Conservation (phyloP, 2,888 invertebrate genomes). For the Eupithecia dodoneata region DNA sequence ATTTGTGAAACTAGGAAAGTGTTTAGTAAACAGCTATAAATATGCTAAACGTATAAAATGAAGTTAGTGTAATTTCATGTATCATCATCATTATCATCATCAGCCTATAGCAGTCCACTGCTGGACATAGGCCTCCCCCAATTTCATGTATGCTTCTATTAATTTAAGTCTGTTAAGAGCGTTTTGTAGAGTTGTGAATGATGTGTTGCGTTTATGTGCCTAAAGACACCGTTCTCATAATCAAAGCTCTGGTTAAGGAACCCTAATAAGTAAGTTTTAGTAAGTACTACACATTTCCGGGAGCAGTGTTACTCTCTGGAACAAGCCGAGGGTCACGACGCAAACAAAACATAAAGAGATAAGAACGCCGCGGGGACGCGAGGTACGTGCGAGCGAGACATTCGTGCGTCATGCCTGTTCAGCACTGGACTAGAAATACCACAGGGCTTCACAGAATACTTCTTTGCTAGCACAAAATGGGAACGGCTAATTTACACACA, state of each 20-base stretch:
- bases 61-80: too few relatives aligned
- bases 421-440: background rate
- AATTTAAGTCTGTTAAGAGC: too few relatives aligned
- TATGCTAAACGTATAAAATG: too few relatives aligned
- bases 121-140: too few relatives aligned
- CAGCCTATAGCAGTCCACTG: too few relatives aligned
- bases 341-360: slow-evolving; percentile 39
- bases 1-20: too few relatives aligned
- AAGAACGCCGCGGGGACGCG: slow-evolving; percentile 27
- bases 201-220: too few relatives aligned
- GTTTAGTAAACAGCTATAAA: too few relatives aligned
- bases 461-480: background rate
- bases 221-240: too few relatives aligned
- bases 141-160: too few relatives aligned
- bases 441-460: background rate
- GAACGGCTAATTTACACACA: background rate
- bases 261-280: background rate
- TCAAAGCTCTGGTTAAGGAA: background rate
- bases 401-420: slow-evolving; percentile 3
- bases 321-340: slow-evolving; percentile 32
- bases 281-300: slow-evolving; percentile 24
- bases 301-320: slow-evolving; percentile 3
- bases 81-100: too few relatives aligned
- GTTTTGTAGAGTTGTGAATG: too few relatives aligned
- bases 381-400: slow-evolving; percentile 28